Evolutionary conservation across 2,113 vertebrate species (phyloP).

Genomic region (Malurus alboscapulatus): DNA sequence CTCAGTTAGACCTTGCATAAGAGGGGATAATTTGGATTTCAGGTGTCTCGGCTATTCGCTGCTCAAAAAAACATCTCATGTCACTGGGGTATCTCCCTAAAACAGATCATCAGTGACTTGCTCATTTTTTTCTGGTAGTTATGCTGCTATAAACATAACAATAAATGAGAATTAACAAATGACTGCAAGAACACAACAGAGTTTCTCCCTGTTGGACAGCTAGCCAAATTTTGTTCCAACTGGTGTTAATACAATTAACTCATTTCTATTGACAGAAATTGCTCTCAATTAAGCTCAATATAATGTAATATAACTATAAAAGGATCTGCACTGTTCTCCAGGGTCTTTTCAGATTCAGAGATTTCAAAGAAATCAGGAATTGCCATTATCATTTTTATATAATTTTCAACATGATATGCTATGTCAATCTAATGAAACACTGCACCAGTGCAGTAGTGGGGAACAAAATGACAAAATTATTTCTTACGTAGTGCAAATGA

Average conservation of each 20-base stretch:
- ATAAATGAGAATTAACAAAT: not conserved
- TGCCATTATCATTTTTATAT: not conserved
- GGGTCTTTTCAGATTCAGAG: not conserved
- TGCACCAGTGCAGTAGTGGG: not conserved
- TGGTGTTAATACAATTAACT: not conserved
- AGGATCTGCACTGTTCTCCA: not conserved
- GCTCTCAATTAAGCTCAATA: not conserved
- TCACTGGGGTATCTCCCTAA: not conserved
- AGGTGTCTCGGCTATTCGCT: not conserved
- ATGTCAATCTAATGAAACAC: not conserved
- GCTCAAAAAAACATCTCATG: not conserved
- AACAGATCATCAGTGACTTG: not conserved
- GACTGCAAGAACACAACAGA: not conserved
- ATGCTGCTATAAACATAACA: not conserved
- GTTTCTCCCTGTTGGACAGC: not conserved
- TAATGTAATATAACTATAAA: not conserved
- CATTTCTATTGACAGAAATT: not conserved
- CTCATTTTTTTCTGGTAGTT: not conserved
- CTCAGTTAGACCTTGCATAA: not conserved
- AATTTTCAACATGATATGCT: not conserved
- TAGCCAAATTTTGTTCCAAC: not conserved
- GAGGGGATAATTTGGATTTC: not conserved
- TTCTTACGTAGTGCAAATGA: not conserved
- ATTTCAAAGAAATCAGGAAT: not conserved
- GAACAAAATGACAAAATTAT: not conserved